A percentile compares a stretch with the other conserved stretches of the same genome.
These are phyloP conservation scores for Drymodes brunneopygia DNA, from an alignment of 2,113 vertebrate genomes.

Conservation along the genomic window DNA sequence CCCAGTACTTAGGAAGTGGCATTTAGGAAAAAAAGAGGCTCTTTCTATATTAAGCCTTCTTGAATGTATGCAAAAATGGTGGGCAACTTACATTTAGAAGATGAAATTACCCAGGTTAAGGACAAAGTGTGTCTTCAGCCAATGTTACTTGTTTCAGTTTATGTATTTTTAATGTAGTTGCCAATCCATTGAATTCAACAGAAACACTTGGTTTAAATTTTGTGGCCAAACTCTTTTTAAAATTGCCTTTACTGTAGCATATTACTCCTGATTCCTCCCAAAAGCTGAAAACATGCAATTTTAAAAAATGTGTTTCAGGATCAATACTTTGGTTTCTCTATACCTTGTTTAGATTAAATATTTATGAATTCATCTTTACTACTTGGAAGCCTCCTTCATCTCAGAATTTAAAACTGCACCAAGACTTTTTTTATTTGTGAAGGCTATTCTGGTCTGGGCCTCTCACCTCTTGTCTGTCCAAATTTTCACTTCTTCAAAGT, in stretches of 20 bases:
- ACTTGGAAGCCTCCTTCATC: not conserved
- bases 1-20: not conserved
- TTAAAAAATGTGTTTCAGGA: not conserved
- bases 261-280: not conserved
- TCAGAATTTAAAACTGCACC: not conserved
- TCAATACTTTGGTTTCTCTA: not conserved
- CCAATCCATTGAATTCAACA: not conserved
- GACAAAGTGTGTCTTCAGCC: not conserved
- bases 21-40: not conserved
- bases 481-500: not conserved
- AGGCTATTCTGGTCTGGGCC: not conserved
- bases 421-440: not conserved
- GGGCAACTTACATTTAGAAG: not conserved
- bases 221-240: not conserved
- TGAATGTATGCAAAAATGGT: not conserved
- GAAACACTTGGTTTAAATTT: not conserved
- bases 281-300: not conserved
- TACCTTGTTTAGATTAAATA: not conserved
- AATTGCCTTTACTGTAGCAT: not conserved
- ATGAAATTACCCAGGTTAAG: not conserved
- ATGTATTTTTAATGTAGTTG: not conserved
- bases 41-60: not conserved
- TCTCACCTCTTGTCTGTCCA: rapidly evolving
- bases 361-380: not conserved
- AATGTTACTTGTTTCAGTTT: not conserved